phyloP scores from a whole-genome alignment of 2,797 vertebrate genomes.

The Lophura swinhoii region DNA sequence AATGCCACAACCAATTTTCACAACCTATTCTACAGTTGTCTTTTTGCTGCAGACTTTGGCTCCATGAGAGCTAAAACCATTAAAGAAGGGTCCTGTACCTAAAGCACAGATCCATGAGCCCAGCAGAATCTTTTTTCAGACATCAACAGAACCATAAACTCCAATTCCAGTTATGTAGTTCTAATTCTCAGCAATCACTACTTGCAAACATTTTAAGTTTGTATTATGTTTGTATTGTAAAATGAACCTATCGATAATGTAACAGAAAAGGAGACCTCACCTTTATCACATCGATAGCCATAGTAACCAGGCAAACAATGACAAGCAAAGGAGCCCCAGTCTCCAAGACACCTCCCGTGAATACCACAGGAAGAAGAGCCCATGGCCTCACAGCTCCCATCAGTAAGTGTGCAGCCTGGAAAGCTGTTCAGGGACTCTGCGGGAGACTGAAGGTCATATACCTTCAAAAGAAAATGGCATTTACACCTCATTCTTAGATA shows the following conservation, averaged over 20 bases:
- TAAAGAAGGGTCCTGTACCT: neutral
- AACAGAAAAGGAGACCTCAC: slow-evolving; percentile 61
- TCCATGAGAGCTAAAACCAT: neutral
- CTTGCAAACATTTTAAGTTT: neutral
- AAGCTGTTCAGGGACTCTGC: slow-evolving; percentile 86
- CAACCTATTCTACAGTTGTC: neutral
- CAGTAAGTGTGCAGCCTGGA: slow-evolving; percentile 85
- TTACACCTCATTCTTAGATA: neutral
- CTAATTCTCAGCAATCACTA: neutral
- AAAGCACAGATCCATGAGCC: neutral
- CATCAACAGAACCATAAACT: neutral
- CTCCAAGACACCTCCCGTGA: slow-evolving; percentile 85
- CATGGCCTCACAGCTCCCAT: slow-evolving; percentile 88
- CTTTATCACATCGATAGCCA: slow-evolving; percentile 85
- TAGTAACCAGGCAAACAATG: slow-evolving; percentile 86
- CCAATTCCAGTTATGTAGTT: neutral
- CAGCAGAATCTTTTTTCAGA: neutral
- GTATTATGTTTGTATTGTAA: neutral
- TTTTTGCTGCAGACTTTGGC: neutral
- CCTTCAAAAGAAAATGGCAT: slow-evolving; percentile 72
- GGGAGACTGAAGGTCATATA: slow-evolving; percentile 88
- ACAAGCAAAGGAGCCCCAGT: slow-evolving; percentile 88
- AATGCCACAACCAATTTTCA: neutral
- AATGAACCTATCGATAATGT: neutral
- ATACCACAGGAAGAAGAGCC: slow-evolving; percentile 85